Conservation (phyloP, 2,113 vertebrate species). For the Cyprinodon variegatus region DNA sequence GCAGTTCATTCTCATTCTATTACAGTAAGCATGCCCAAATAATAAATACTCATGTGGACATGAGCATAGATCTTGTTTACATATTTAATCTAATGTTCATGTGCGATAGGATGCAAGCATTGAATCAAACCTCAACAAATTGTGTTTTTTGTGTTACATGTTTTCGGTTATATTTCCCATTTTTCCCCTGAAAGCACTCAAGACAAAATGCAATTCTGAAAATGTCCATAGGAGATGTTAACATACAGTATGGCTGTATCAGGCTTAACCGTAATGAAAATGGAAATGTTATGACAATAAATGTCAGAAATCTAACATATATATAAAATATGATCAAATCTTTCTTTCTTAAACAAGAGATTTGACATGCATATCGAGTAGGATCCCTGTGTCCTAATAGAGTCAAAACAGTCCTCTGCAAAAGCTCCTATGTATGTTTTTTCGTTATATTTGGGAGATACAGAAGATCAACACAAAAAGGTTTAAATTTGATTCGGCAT, state of each 20-base stretch:
- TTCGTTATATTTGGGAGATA: neutral
- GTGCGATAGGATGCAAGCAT: constrained; percentile 18
- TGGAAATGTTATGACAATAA: constrained; percentile 1
- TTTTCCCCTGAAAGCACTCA: constrained; percentile 22
- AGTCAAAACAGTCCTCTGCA: neutral
- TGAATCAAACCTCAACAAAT: constrained; percentile 51
- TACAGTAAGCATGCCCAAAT: neutral
- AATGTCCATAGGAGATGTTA: constrained; percentile 4
- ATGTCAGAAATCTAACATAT: neutral
- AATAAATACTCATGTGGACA: constrained; percentile 13
- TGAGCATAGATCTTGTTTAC: constrained; percentile 16
- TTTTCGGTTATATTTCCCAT: constrained; percentile 35
- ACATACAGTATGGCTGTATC: constrained; percentile 12
- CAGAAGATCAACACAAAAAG: neutral
- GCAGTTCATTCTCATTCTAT: neutral
- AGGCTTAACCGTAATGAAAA: constrained; percentile 7
- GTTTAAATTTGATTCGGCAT: too few relatives aligned
- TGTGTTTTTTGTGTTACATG: constrained; percentile 13
- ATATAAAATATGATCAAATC: neutral
- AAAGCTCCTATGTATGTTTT: neutral
- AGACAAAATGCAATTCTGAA: constrained; percentile 28
- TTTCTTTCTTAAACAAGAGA: neutral
- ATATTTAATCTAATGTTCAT: constrained; percentile 12
- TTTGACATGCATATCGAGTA: neutral
- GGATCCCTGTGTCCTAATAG: neutral